These are phyloP conservation scores for Chionoecetes opilio DNA, from an alignment of 1,140 invertebrate species.

Conservation along the genomic window DNA sequence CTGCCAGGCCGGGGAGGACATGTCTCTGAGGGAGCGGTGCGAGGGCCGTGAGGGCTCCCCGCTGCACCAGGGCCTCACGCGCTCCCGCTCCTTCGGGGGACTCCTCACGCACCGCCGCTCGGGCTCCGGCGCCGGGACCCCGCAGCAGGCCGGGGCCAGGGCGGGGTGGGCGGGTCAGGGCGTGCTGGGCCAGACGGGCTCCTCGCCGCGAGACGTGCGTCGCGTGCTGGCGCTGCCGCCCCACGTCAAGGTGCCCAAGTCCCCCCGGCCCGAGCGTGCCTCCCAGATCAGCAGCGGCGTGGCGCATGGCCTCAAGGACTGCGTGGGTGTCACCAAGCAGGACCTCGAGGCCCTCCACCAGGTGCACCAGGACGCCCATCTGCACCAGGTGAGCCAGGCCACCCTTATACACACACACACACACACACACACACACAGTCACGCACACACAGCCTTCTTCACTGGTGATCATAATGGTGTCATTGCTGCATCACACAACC, in stretches of 20 bases:
- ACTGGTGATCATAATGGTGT: background rate
- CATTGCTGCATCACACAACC: background rate
- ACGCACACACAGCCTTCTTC: background rate
- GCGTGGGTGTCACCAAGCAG: conserved; percentile 81
- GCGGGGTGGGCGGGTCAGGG: conserved; percentile 73
- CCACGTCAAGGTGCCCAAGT: conserved; percentile 83
- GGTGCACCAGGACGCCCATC: conserved; percentile 76
- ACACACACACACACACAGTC: background rate
- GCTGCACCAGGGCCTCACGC: conserved; percentile 77
- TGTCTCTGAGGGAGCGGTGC: conserved; percentile 75
- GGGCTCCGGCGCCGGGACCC: conserved; percentile 67
- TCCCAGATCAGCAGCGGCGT: conserved; percentile 83
- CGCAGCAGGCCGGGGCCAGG: conserved; percentile 61
- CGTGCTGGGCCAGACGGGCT: conserved; percentile 75
- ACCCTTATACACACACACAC: background rate
- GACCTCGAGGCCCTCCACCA: conserved; percentile 81
- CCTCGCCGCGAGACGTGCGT: conserved; percentile 76
- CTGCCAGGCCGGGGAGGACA: conserved; percentile 67
- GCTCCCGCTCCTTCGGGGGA: conserved; percentile 74
- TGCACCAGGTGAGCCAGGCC: conserved; percentile 81
- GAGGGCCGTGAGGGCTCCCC: conserved; percentile 76
- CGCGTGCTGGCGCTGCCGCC: conserved; percentile 78
- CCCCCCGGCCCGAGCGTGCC: conserved; percentile 83
- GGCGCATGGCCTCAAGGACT: conserved; percentile 83
- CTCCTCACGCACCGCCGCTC: conserved; percentile 71